Evolutionary conservation across 2,888 invertebrate genomes (phyloP).

Genomic region (Aphidoletes aphidimyza): DNA sequence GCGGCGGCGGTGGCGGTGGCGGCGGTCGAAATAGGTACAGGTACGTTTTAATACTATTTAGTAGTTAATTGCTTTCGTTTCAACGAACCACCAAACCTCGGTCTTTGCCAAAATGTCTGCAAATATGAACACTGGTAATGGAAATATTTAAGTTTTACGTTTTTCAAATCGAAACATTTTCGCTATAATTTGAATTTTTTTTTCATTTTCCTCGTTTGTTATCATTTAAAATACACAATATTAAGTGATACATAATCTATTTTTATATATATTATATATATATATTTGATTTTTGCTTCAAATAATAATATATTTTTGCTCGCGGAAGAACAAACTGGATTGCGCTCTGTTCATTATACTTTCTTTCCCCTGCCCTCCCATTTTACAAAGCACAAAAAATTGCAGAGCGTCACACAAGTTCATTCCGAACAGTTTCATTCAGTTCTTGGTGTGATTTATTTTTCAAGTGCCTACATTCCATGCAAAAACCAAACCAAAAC

Average conservation of each 20-base stretch:
- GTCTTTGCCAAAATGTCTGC: too few relatives aligned
- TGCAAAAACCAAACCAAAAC: neutral
- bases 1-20: conserved; percentile 60
- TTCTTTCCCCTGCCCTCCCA: neutral
- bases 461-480: conserved; percentile 34
- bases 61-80: too few relatives aligned
- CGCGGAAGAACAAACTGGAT: neutral
- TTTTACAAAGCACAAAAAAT: neutral
- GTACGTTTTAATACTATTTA: conserved; percentile 56
- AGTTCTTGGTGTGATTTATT: conserved; percentile 47
- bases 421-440: neutral
- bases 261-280: neutral
- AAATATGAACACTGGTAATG: conserved; percentile 2
- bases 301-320: neutral
- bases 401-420: neutral
- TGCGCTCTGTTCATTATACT: neutral
- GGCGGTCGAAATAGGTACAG: conserved; percentile 61
- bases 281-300: neutral
- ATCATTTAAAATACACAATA: too few relatives aligned
- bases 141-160: neutral
- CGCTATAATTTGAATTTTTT: neutral
- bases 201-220: neutral
- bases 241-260: neutral
- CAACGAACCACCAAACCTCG: too few relatives aligned
- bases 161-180: conserved; percentile 28